Conservation (phyloP, 2,797 vertebrate genomes). For the Bradypus variegatus region DNA sequence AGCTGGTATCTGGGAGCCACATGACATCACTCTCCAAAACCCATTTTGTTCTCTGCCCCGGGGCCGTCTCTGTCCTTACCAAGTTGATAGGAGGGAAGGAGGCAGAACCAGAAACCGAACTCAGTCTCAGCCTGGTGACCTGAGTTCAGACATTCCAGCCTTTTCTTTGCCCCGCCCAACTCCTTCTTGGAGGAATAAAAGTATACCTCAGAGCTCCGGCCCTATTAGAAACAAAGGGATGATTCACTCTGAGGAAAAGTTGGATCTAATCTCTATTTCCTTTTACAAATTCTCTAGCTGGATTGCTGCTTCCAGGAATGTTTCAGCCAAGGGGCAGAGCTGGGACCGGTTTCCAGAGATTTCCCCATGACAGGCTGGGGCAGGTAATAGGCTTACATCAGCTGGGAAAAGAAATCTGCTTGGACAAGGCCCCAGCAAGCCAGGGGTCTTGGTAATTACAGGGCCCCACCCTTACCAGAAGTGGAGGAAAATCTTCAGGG, state of each 20-base stretch:
- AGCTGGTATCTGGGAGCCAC: slow-evolving; percentile 41
- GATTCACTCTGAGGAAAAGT: not conserved
- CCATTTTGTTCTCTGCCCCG: slow-evolving; percentile 35
- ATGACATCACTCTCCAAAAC: slow-evolving; percentile 36
- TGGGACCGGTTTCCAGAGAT: not conserved
- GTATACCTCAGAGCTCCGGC: not conserved
- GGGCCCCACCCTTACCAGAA: not conserved
- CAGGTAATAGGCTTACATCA: not conserved
- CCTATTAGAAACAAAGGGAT: not conserved
- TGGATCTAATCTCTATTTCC: not conserved
- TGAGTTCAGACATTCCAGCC: not conserved
- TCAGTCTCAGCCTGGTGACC: not conserved
- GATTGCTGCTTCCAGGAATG: not conserved
- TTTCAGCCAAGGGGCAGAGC: not conserved
- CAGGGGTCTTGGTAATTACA: not conserved
- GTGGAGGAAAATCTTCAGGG: not conserved
- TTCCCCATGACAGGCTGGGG: not conserved
- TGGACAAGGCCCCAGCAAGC: not conserved
- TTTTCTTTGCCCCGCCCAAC: not conserved
- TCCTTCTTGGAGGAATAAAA: not conserved
- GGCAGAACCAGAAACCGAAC: not conserved
- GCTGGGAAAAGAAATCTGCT: not conserved
- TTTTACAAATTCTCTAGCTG: not conserved
- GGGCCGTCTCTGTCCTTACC: slow-evolving; percentile 28
- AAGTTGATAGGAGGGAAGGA: slow-evolving; percentile 40